phyloP scores from a whole-genome alignment of 2,113 vertebrate species.

The Gymnarchus niloticus region DNA sequence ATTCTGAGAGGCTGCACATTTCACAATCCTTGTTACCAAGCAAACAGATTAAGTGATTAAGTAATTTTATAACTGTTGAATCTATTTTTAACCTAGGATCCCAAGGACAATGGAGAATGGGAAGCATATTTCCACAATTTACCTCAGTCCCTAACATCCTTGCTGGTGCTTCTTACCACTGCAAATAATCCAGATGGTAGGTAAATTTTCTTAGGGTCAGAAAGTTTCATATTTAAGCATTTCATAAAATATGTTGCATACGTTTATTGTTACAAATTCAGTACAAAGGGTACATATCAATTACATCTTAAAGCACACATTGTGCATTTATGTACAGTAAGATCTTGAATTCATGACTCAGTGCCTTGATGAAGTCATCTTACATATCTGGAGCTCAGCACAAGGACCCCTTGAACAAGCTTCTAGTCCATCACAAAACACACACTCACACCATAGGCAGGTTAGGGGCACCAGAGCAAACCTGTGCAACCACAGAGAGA shows the following conservation, averaged over 20 bases:
- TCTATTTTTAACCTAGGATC: conserved; percentile 58
- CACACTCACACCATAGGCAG: neutral
- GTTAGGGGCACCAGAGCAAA: neutral
- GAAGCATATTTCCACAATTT: conserved; percentile 75
- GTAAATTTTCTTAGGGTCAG: neutral
- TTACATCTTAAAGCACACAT: neutral
- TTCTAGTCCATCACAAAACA: neutral
- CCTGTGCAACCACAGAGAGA: neutral
- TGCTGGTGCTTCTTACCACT: conserved; percentile 88
- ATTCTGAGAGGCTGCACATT: neutral
- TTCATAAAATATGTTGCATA: neutral
- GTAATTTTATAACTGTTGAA: neutral
- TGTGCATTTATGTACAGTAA: neutral
- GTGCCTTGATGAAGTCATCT: neutral
- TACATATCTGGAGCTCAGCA: neutral
- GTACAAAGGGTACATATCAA: neutral
- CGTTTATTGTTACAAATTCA: neutral
- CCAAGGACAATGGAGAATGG: conserved; percentile 73
- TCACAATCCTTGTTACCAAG: neutral
- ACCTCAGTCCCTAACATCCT: conserved; percentile 71
- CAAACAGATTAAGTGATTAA: too few species aligned
- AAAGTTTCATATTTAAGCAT: neutral
- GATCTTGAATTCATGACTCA: neutral
- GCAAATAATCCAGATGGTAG: conserved; percentile 95
- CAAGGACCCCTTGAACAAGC: too few species aligned